phyloP scores from a whole-genome alignment of 2,797 vertebrate species.

The Crossoptilon crossoptilon region DNA sequence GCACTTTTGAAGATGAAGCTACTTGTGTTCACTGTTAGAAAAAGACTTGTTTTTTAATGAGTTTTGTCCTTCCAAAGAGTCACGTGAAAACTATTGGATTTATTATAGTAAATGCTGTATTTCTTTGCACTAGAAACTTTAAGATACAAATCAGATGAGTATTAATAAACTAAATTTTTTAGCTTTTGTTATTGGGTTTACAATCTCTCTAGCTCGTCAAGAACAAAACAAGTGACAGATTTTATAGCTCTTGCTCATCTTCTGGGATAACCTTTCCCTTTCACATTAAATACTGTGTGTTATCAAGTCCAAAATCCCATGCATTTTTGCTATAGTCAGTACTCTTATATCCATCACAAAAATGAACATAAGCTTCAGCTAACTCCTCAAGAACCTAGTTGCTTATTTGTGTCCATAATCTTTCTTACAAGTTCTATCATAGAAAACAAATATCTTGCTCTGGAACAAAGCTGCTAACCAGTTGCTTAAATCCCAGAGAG shows the following conservation, averaged over 20 bases:
- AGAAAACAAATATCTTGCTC: neutral
- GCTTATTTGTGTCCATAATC: neutral
- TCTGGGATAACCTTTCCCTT: neutral
- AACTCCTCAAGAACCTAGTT: neutral
- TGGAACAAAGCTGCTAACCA: neutral
- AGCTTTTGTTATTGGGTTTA: neutral
- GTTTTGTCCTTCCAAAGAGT: neutral
- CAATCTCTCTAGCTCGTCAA: neutral
- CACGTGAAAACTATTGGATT: neutral
- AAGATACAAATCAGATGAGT: neutral
- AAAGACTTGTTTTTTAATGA: neutral
- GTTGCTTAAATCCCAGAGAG: neutral
- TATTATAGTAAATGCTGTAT: neutral
- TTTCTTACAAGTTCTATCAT: neutral
- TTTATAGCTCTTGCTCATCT: neutral
- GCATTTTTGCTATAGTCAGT: neutral
- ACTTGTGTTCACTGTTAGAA: neutral
- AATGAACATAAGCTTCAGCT: neutral
- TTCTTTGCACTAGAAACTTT: neutral
- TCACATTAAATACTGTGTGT: neutral
- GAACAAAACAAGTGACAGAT: neutral
- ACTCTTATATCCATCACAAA: neutral
- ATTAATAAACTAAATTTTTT: neutral
- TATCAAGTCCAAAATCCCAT: neutral
- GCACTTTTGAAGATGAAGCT: neutral